phyloP scores from a whole-genome alignment of 1,140 invertebrate species.

The Sipha flava region DNA sequence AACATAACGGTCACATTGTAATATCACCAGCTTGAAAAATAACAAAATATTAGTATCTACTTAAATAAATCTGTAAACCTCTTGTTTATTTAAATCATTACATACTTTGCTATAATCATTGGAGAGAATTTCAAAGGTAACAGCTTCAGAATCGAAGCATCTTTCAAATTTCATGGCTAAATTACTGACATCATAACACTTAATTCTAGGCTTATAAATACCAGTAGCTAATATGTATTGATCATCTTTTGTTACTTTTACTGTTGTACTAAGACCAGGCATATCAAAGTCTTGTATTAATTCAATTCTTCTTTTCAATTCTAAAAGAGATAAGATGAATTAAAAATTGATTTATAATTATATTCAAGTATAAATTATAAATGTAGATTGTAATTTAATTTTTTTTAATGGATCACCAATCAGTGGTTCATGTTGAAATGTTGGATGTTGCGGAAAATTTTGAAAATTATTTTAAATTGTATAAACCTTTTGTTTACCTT shows the following conservation, averaged over 20 bases:
- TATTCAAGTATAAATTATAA: background rate
- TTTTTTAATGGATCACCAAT: too few species aligned
- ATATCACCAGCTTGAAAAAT: constrained; percentile 57
- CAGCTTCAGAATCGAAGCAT: constrained; percentile 92
- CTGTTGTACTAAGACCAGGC: constrained; percentile 81
- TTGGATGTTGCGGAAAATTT: too few species aligned
- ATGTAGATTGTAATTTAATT: background rate
- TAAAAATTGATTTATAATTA: background rate
- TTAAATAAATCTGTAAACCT: background rate
- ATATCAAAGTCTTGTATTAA: constrained; percentile 99
- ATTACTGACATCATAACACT: constrained; percentile 94
- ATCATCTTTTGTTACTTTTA: constrained; percentile 82
- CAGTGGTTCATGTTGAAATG: too few species aligned
- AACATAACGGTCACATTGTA: constrained; percentile 79
- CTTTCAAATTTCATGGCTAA: constrained; percentile 97
- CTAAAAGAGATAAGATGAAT: constrained; percentile 45
- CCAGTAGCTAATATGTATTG: constrained; percentile 88
- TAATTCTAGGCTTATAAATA: constrained; percentile 91
- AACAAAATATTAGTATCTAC: constrained; percentile 35
- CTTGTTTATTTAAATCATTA: background rate
- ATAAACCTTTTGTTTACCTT: too few species aligned
- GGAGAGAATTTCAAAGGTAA: constrained; percentile 76
- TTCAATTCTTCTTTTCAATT: constrained; percentile 81
- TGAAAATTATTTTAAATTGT: too few species aligned
- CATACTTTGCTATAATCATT: constrained; percentile 82